Conservation (phyloP, 2,888 invertebrate genomes). For the Amorpha juglandis region DNA sequence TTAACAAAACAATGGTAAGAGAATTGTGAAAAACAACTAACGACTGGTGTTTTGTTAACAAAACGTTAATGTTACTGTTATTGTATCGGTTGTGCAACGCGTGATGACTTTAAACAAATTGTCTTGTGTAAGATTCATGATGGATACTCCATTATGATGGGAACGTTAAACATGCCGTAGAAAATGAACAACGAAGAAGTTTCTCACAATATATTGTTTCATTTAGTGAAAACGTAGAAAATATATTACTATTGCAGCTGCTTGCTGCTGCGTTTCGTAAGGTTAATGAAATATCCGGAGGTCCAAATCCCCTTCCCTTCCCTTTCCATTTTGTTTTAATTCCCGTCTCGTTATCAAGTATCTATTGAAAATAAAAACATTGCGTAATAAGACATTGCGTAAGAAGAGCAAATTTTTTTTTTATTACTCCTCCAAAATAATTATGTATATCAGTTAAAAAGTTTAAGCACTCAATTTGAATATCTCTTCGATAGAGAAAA, state of each 20-base stretch:
- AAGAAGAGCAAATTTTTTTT: too few relatives aligned
- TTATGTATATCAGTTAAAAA: neutral
- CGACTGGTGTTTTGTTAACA: conserved; percentile 61
- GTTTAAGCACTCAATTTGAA: too few relatives aligned
- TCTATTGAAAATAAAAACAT: too few relatives aligned
- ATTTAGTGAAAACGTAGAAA: neutral
- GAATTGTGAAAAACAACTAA: conserved; percentile 64
- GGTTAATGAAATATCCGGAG: too few relatives aligned
- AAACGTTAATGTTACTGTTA: conserved; percentile 61
- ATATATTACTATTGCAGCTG: neutral
- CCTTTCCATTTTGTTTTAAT: too few relatives aligned
- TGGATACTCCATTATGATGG: conserved; percentile 31
- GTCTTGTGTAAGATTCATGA: conserved; percentile 28
- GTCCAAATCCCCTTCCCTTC: too few relatives aligned
- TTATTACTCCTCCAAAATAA: neutral
- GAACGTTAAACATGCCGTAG: conserved; percentile 20
- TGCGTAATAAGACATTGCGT: too few relatives aligned
- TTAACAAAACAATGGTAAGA: conserved; percentile 62
- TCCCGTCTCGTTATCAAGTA: too few relatives aligned
- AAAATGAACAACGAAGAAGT: neutral
- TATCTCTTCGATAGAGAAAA: too few relatives aligned
- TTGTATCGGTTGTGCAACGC: conserved; percentile 56
- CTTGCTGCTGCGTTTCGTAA: too few relatives aligned
- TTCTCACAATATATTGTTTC: neutral
- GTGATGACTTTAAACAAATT: conserved; percentile 31